phyloP scores from a whole-genome alignment of 2,113 vertebrate species.

The Proterorhinus semilunaris region DNA sequence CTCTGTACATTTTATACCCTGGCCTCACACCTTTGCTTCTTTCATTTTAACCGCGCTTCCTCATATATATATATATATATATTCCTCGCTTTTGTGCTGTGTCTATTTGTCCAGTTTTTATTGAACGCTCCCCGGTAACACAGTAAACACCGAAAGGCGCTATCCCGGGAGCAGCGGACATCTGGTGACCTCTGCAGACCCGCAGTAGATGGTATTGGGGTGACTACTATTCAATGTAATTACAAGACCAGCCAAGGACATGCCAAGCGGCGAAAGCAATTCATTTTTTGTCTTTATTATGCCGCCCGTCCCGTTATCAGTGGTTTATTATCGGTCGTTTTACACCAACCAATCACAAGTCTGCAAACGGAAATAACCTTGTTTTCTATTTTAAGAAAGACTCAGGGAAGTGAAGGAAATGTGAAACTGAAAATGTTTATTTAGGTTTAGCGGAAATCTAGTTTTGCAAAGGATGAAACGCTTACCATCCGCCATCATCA shows the following conservation, averaged over 20 bases:
- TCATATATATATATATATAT: no score
- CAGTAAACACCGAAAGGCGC: background rate
- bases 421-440: no score
- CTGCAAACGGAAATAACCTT: background rate
- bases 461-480: no score
- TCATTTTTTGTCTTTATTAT: background rate
- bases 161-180: background rate
- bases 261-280: conserved; percentile 10
- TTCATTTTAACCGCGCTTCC: conserved; percentile 3
- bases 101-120: conserved; percentile 14
- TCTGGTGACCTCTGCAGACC: conserved; percentile 11
- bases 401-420: background rate
- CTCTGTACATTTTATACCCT: conserved; percentile 5
- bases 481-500: no score
- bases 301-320: conserved; percentile 8
- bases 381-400: background rate
- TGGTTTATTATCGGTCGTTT: conserved; percentile 25
- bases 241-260: conserved; percentile 33
- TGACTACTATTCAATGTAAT: conserved; percentile 15
- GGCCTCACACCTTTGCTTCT: conserved; percentile 18
- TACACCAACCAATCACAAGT: conserved; percentile 17
- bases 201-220: background rate
- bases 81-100: background rate
- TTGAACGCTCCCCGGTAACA: conserved; percentile 4
- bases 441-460: no score